Evolutionary conservation across 35 echinoderm and acorn worm species (phyloP).

Genomic region (Holothuria glaberrima): DNA sequence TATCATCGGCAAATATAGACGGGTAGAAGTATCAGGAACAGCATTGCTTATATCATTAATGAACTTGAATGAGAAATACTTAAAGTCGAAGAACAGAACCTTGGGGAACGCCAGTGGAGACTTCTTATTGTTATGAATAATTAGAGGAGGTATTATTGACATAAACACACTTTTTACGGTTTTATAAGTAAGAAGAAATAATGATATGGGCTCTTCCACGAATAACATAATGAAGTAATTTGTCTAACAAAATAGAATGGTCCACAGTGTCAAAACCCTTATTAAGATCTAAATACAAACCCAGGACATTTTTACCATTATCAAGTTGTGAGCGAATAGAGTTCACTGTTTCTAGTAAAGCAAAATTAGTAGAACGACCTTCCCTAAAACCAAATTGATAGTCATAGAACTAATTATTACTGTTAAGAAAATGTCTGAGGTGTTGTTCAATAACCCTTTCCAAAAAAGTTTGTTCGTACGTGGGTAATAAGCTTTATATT

Average conservation of each 20-base stretch:
- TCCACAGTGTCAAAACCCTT: no score
- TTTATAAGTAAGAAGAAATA: neutral
- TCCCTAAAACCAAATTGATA: no score
- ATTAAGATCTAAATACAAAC: no score
- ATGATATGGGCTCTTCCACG: conserved; percentile 16
- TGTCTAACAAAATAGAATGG: no score
- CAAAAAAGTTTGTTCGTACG: conserved; percentile 14
- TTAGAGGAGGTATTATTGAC: neutral
- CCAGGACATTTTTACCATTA: no score
- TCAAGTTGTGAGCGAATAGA: no score
- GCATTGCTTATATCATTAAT: neutral
- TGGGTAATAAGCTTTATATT: conserved; percentile 1
- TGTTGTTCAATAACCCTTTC: conserved; percentile 9
- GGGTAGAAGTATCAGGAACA: neutral
- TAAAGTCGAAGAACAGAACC: neutral
- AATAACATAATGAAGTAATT: neutral
- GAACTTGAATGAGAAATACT: neutral
- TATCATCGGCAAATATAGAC: conserved; percentile 25
- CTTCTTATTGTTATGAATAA: conserved; percentile 23
- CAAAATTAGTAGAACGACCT: no score
- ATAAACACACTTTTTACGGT: neutral
- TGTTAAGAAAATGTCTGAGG: conserved; percentile 19
- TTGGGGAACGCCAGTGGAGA: conserved; percentile 2
- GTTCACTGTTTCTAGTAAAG: no score
- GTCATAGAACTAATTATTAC: neutral